phyloP scores from a whole-genome alignment of 1,140 invertebrate genomes.

The Drosophila pandora region DNA sequence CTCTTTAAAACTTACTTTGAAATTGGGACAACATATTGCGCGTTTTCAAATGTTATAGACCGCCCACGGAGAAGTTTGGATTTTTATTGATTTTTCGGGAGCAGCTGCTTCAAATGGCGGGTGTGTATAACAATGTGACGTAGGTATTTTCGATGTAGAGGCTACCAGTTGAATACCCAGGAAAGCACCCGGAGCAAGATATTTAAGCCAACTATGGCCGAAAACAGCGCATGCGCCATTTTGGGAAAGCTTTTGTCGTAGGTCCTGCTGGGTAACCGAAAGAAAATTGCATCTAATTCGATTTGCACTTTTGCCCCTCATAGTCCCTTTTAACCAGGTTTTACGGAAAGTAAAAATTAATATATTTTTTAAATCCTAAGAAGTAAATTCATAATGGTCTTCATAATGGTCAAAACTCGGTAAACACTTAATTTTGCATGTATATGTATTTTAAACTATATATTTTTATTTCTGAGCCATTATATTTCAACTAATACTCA shows the following conservation, averaged over 20 bases:
- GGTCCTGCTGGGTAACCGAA: slow-evolving; percentile 6
- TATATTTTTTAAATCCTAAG: too few relatives aligned
- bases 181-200: slow-evolving; percentile 39
- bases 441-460: background rate
- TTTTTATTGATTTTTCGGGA: slow-evolving; percentile 67
- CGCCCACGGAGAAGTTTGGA: slow-evolving; percentile 41
- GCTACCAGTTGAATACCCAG: slow-evolving; percentile 71
- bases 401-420: too few relatives aligned
- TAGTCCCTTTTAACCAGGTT: background rate
- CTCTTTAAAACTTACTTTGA: slow-evolving; percentile 32
- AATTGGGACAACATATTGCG: slow-evolving; percentile 62
- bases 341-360: background rate
- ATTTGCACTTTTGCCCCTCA: background rate
- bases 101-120: slow-evolving; percentile 37
- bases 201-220: slow-evolving; percentile 22
- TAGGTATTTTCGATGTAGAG: slow-evolving; percentile 32
- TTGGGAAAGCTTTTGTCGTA: slow-evolving; percentile 18
- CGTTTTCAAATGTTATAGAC: slow-evolving; percentile 34
- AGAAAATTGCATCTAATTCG: background rate
- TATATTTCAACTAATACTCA: background rate
- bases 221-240: slow-evolving; percentile 43
- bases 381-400: too few relatives aligned
- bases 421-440: too few relatives aligned
- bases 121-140: slow-evolving; percentile 52
- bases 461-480: background rate